phyloP scores from a whole-genome alignment of 2,797 vertebrate genomes.

The Morelia viridis region DNA sequence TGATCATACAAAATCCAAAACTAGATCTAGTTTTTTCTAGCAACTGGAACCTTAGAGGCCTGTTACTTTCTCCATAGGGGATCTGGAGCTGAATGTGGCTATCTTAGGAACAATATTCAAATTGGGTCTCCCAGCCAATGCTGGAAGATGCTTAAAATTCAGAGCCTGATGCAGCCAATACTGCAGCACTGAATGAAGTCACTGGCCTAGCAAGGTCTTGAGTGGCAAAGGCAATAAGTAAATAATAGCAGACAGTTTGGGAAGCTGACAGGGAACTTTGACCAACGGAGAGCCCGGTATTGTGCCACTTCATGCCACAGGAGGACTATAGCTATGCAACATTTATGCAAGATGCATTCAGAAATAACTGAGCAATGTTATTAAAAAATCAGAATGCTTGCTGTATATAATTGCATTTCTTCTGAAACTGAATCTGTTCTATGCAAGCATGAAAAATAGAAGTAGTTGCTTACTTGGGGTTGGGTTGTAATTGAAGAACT shows the following conservation, averaged over 20 bases:
- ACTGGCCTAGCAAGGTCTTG: conserved; percentile 13
- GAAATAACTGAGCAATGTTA: background rate
- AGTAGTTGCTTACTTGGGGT: background rate
- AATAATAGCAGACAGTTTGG: background rate
- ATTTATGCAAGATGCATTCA: background rate
- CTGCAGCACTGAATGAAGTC: conserved; percentile 19
- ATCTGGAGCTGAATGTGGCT: background rate
- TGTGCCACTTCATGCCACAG: background rate
- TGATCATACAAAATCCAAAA: background rate
- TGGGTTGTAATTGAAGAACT: background rate
- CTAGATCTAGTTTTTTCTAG: background rate
- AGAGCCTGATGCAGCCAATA: background rate
- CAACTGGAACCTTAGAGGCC: background rate
- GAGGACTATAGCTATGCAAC: background rate
- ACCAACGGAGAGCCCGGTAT: background rate
- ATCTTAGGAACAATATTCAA: background rate
- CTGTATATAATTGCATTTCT: background rate
- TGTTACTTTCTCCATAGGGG: background rate
- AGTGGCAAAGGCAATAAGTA: background rate
- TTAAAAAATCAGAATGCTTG: background rate
- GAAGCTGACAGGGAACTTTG: conserved; percentile 3
- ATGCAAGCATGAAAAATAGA: background rate
- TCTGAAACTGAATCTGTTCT: background rate
- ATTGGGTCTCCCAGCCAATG: background rate
- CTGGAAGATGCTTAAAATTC: conserved; percentile 21